Evolutionary conservation across 2,888 invertebrate species (phyloP), one percentile per base, ranked within the genome.

Genomic region (Euplagia quadripunctaria): DNA sequence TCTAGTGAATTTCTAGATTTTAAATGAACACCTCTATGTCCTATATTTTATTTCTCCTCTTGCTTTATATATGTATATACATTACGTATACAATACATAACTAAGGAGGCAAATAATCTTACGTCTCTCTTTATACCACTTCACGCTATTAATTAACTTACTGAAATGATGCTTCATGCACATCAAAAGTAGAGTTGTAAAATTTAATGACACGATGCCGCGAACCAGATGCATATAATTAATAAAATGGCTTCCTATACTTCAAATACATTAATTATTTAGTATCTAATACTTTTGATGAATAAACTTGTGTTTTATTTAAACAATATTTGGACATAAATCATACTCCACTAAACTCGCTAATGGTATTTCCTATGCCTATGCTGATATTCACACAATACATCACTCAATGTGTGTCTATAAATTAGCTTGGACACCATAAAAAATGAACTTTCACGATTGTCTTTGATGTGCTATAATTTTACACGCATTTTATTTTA

Each of bases 391-490:
- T n/a, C 55, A 55, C 55, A n/a, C 55, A 55, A 17, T n/a, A 55
- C 55, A 55, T 9, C 55, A 55, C 52, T 8, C 52, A n/a, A 16
- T 4, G 17, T 55, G 52, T 51, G 8, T 8, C 9, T 55, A 55
- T n/a, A 55, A 55, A 55, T 55, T n/a, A 55, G 4, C n/a, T n/a
- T 55, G n/a, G n/a, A 55, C 9, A 55, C 3, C 17, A 17, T 9
- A 11, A 55, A n/a, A n/a, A 17, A 55, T 55, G 8, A 55, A 4
- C n/a, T 55, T 55, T 11, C 17, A n/a, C n/a, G 55, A 55, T 55
- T 55, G n/a, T 55, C n/a, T 55, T 55, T 55, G 55, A n/a, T 55
- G 55, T 55, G 55, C 11, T 55, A n/a, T 55, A n/a, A 55, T 55
- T 55, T 8, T 55, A n/a, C 55, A 55, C n/a, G 9, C n/a, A n/a